A percentile compares a stretch with the other conserved stretches of the same genome.
These are phyloP conservation scores for Oreortyx pictus DNA, from an alignment of 2,797 vertebrate genomes.

Conservation along the genomic window DNA sequence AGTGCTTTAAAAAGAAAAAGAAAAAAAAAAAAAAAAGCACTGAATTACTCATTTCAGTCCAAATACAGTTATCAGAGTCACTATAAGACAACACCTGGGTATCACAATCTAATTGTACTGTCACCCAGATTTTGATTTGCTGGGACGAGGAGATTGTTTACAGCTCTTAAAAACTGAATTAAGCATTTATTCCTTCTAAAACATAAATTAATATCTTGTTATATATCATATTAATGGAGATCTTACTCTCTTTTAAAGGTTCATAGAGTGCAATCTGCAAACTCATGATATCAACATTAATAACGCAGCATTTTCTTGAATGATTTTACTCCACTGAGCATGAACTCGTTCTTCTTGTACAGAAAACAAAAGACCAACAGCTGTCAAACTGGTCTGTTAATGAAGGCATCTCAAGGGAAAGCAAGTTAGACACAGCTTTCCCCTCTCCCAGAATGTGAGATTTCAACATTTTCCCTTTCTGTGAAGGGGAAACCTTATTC, in stretches of 20 bases:
- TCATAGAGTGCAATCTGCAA: neutral
- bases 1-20: constrained; percentile 50
- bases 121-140: neutral
- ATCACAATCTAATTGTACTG: neutral
- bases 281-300: neutral
- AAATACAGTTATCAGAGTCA: neutral
- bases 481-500: neutral
- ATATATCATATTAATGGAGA: neutral
- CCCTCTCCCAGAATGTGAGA: neutral
- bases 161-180: neutral
- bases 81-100: neutral
- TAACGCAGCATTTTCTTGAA: neutral
- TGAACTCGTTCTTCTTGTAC: neutral
- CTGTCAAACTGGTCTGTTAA: neutral
- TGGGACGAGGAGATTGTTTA: neutral
- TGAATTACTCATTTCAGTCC: neutral
- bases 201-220: neutral
- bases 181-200: neutral
- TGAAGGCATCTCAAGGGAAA: neutral
- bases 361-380: neutral
- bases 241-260: neutral
- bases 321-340: neutral
- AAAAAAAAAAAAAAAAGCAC: neutral
- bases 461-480: neutral
- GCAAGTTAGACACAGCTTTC: neutral